A percentile compares a stretch with the other conserved stretches of the same genome.
Evolutionary conservation across 2,797 vertebrate genomes (phyloP).

Genomic region (Arnoldichthys spilopterus): DNA sequence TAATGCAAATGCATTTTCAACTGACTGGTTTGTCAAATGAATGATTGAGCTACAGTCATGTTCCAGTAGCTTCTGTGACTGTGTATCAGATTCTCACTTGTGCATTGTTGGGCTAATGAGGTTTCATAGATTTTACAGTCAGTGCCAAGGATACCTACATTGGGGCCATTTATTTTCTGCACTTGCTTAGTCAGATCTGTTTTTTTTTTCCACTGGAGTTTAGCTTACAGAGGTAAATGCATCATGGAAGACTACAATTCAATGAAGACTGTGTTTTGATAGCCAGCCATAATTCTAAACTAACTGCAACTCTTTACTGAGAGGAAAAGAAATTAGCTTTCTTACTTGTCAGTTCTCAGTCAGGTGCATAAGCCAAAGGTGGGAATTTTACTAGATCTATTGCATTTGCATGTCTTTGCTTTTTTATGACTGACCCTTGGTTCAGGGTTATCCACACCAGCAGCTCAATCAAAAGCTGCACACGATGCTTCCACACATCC

Average conservation of each 20-base stretch:
- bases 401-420: conserved; percentile 7
- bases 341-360: neutral
- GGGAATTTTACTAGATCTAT: neutral
- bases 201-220: conserved; percentile 9
- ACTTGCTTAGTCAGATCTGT: conserved; percentile 17
- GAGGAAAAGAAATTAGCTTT: neutral
- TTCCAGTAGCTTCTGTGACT: conserved; percentile 11
- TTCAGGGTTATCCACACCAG: conserved; percentile 40
- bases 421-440: conserved; percentile 5
- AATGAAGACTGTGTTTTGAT: conserved; percentile 8
- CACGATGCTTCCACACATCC: conserved; percentile 70
- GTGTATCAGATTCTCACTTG: conserved; percentile 31
- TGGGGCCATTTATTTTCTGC: conserved; percentile 5
- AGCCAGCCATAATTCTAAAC: neutral
- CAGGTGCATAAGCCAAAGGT: neutral
- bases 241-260: neutral
- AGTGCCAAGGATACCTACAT: neutral
- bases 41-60: neutral
- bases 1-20: conserved; percentile 2
- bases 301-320: neutral
- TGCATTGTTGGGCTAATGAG: neutral
- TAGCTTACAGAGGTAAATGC: neutral
- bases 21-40: neutral
- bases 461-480: conserved; percentile 64
- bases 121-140: neutral